Base-by-base conservation (phyloP, 2,888 invertebrate species). In the Hypolimnas misippus region DNA sequence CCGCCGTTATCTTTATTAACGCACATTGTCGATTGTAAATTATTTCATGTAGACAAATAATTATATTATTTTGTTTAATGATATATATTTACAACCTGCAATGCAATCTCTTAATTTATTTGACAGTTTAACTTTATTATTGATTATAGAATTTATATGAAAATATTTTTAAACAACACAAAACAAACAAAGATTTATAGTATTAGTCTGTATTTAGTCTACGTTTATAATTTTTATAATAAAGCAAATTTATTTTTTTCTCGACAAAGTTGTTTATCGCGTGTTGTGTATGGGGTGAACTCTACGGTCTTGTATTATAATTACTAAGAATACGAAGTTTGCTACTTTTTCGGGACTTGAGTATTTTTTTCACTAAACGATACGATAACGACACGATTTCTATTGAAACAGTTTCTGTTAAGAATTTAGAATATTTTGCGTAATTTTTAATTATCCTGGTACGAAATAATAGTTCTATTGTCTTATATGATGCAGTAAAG, bases 301-400 rank as follows among this genome's bases (percentile, higher is more conserved):
- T 81, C 81, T 78, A 73, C 77, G 82, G 79, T 75, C 84, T 86
- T 84, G 84, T 86, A 86, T 89, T 90, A 89, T 89, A 90, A 89
- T 89, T 90, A 83, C 81, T 68, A 76, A 77, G 76, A 68, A 78
- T 81, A 84, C 82, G 81, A 86, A 88, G 82, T 87, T 86, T 72
- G 77, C 77, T 84, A 76, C 84, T 85, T 89, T 89, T 84, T 74
- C 82, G 84, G 86, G 87, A 84, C 83, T 87, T 81, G 79, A 73
- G 70, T 70, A 72, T 74, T 21, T 52, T 68, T 68, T 66, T 12
- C 51, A 10, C 70, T 78, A n/a, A 79, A 83, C 85, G 81, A 75
- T 65, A 63, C 67, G 65, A 62, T n/a, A 33, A 72, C 72, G 74
- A 75, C 77, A 78, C 67, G 61, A 69, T 33, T 7, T 31, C 8